phyloP scores from a whole-genome alignment of 2,888 invertebrate species.

The Fragum whitleyi region DNA sequence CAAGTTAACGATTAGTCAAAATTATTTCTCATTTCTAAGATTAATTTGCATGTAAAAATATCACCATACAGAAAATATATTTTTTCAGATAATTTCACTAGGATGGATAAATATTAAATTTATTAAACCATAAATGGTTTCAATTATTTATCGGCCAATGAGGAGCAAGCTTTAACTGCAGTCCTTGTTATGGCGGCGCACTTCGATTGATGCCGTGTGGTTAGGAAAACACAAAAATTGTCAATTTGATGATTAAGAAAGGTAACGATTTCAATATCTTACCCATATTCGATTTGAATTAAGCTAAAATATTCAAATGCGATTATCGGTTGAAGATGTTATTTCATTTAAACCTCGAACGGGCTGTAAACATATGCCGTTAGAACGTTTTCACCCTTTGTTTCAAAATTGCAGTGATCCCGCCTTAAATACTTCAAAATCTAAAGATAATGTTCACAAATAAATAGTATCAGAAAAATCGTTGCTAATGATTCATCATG shows the following conservation, averaged over 20 bases:
- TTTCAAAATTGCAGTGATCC: not conserved
- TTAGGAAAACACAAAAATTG: slow-evolving; percentile 1
- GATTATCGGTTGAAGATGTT: not conserved
- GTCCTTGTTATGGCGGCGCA: slow-evolving; percentile 32
- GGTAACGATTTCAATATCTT: not conserved
- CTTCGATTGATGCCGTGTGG: slow-evolving; percentile 31
- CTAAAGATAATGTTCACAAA: too few relatives aligned
- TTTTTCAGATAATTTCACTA: too few relatives aligned
- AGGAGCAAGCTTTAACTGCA: not conserved
- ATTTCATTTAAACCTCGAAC: not conserved
- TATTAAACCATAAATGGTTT: too few relatives aligned
- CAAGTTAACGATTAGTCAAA: too few relatives aligned
- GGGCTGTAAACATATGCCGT: slow-evolving; percentile 1
- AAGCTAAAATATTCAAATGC: not conserved
- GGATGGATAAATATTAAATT: too few relatives aligned
- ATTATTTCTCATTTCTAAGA: too few relatives aligned
- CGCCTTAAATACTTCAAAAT: not conserved
- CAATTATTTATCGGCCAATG: too few relatives aligned
- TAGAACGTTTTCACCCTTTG: not conserved
- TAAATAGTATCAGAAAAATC: too few relatives aligned
- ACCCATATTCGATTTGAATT: not conserved
- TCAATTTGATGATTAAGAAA: not conserved
- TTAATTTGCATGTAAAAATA: too few relatives aligned
- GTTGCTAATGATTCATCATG: too few relatives aligned
- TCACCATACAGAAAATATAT: too few relatives aligned